Percentiles rank a stretch among this genome's conserved stretches.
phyloP scores from a whole-genome alignment of 1,140 invertebrate species.

The Andricus grossulariae region DNA sequence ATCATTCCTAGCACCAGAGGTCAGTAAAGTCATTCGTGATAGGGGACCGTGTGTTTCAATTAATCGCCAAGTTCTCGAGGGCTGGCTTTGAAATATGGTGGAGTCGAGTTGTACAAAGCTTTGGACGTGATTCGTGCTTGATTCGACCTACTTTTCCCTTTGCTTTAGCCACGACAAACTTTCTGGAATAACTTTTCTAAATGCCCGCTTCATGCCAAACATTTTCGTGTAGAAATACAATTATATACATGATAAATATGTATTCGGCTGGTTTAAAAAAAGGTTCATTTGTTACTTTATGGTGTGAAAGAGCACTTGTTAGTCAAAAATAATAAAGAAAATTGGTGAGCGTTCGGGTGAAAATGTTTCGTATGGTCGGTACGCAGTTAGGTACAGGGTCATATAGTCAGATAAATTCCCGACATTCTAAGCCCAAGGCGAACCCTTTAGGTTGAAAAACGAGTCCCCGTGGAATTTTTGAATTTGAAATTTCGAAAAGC shows the following conservation, averaged over 20 bases:
- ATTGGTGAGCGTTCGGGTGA: no score
- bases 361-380: no score
- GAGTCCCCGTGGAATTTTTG: no score
- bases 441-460: no score
- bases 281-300: no score
- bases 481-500: no score
- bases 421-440: no score
- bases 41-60: background rate
- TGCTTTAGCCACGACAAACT: background rate
- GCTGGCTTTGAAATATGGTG: background rate
- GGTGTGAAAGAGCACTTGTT: no score
- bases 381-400: no score
- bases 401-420: no score
- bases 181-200: conserved; percentile 2
- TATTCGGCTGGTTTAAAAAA: no score
- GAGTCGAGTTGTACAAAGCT: background rate
- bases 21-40: conserved; percentile 1
- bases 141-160: conserved; percentile 1
- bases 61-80: background rate
- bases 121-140: background rate
- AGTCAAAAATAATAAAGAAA: no score
- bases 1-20: background rate
- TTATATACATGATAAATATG: background rate
- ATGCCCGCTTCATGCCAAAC: background rate
- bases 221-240: background rate